Evolutionary conservation across 2,797 vertebrate genomes (phyloP).

Genomic region (Pteronotus mesoamericanus): DNA sequence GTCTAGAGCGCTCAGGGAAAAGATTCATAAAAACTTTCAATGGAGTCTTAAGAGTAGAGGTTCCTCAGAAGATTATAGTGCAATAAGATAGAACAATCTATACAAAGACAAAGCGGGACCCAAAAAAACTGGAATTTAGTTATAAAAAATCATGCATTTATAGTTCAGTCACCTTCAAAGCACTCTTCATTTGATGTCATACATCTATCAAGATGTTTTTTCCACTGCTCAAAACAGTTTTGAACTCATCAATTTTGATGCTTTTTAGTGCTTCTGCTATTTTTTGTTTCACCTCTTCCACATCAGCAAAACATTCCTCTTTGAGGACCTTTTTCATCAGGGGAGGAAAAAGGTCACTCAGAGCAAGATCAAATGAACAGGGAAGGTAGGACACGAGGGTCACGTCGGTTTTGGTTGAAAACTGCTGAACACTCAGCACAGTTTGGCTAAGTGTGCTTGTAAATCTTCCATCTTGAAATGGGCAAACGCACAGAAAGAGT

Average conservation of each 20-base stretch:
- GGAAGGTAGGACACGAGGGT: not conserved
- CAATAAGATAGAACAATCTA: not conserved
- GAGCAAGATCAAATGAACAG: not conserved
- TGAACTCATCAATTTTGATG: not conserved
- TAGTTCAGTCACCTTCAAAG: not conserved
- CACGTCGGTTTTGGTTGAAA: not conserved
- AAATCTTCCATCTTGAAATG: not conserved
- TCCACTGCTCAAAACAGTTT: not conserved
- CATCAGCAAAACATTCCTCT: not conserved
- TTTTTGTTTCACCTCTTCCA: not conserved
- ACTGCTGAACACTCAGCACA: not conserved
- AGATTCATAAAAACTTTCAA: not conserved
- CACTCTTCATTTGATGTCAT: not conserved
- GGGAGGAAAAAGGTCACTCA: not conserved
- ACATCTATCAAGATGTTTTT: not conserved
- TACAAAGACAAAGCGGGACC: not conserved
- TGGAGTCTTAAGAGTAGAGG: not conserved
- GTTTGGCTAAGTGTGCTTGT: not conserved
- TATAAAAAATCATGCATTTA: not conserved
- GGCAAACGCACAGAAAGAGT: not conserved
- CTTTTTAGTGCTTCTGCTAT: not conserved
- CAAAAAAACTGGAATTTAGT: not conserved
- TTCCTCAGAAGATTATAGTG: not conserved
- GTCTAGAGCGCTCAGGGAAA: not conserved
- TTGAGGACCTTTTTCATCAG: not conserved